Percentiles rank a stretch among this genome's conserved stretches.
These are phyloP conservation scores for Brachypteracias leptosomus DNA, from an alignment of 2,113 vertebrate genomes.

Conservation along the genomic window DNA sequence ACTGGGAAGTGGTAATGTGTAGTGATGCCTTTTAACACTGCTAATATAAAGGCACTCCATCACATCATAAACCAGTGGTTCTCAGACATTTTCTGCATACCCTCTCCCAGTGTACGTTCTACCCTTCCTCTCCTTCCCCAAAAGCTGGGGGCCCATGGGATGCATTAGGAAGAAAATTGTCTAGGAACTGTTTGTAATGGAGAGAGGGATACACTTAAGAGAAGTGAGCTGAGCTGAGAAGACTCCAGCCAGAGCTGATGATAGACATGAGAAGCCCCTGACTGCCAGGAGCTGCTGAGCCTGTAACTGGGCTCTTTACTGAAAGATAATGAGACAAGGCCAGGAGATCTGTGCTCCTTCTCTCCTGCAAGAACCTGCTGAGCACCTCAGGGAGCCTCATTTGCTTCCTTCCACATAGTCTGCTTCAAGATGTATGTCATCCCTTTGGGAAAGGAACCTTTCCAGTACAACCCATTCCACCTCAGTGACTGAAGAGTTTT, in stretches of 20 bases:
- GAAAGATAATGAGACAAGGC: neutral
- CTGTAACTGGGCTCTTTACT: neutral
- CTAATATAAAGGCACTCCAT: neutral
- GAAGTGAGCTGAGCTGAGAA: neutral
- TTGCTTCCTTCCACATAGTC: neutral
- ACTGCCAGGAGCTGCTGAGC: neutral
- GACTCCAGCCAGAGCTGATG: neutral
- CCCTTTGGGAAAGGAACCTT: neutral
- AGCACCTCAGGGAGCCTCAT: neutral
- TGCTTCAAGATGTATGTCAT: rapidly evolving
- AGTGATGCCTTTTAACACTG: neutral
- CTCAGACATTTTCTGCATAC: neutral
- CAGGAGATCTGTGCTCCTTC: neutral
- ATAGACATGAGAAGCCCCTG: neutral
- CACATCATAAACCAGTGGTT: neutral
- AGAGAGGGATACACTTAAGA: neutral
- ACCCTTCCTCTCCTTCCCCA: neutral
- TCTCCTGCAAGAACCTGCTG: neutral
- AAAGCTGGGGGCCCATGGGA: neutral
- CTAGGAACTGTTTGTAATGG: neutral
- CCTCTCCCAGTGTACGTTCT: neutral
- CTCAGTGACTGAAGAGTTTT: neutral
- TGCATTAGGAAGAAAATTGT: neutral
- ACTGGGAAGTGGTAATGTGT: neutral
- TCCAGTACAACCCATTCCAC: neutral